These are phyloP conservation scores for Orthosia cruda DNA, from an alignment of 2,888 invertebrate species.

Conservation along the genomic window DNA sequence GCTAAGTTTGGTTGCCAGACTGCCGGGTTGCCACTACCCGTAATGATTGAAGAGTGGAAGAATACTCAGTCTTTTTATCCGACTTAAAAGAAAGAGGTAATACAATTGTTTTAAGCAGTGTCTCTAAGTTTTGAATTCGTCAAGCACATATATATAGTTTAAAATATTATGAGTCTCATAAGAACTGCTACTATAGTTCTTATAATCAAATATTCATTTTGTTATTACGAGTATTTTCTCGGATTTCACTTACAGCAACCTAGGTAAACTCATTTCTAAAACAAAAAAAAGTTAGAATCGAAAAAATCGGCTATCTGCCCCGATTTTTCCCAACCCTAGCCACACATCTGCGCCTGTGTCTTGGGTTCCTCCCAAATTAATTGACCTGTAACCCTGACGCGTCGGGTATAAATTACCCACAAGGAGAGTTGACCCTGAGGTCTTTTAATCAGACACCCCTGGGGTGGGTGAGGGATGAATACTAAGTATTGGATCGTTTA, in stretches of 20 bases:
- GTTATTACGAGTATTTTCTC: not conserved
- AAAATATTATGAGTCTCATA: not conserved
- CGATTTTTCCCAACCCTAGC: not conserved
- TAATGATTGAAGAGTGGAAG: not conserved
- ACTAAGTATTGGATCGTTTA: conserved; percentile 6
- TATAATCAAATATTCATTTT: not conserved
- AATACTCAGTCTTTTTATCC: not conserved
- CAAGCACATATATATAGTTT: not conserved
- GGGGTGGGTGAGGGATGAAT: conserved; percentile 42
- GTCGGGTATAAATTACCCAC: conserved; percentile 52
- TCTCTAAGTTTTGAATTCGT: not conserved
- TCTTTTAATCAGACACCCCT: conserved; percentile 59
- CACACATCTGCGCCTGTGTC: conserved; percentile 16
- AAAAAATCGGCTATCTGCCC: too few species aligned
- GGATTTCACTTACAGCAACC: too few species aligned
- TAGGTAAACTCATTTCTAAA: too few species aligned
- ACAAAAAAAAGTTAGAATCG: too few species aligned
- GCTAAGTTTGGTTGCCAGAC: not conserved
- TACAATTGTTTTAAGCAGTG: not conserved
- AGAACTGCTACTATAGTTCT: not conserved
- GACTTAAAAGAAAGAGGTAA: too few species aligned
- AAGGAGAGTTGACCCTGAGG: conserved; percentile 50
- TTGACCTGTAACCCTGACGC: conserved; percentile 64
- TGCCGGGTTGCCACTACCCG: not conserved
- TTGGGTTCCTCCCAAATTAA: conserved; percentile 55